Conservation (phyloP, 2,888 invertebrate species). For the Acholoe squamosa region DNA sequence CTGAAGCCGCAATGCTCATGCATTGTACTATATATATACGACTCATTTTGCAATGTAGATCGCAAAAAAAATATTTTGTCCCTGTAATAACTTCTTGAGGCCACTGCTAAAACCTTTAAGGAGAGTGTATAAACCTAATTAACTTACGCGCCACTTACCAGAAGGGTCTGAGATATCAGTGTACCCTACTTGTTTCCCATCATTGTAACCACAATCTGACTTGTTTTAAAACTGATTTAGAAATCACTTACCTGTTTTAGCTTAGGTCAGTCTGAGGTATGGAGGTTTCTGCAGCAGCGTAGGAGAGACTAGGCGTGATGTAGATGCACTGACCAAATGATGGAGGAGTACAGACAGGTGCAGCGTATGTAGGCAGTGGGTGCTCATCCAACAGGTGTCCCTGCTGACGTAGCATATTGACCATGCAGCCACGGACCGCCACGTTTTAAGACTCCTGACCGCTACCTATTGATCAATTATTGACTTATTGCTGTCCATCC, state of each 20-base stretch:
- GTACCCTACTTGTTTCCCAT: too few relatives aligned
- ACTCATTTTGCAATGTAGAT: too few relatives aligned
- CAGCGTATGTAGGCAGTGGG: background rate
- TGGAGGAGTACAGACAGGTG: background rate
- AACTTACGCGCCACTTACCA: too few relatives aligned
- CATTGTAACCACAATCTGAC: too few relatives aligned
- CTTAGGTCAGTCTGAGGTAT: background rate
- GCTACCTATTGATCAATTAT: background rate
- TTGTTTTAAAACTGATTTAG: too few relatives aligned
- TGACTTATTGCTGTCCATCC: background rate
- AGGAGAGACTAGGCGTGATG: background rate
- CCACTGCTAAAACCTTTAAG: too few relatives aligned
- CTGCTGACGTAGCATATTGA: background rate
- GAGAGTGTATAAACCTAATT: too few relatives aligned
- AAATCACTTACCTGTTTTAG: background rate
- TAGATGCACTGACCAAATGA: background rate
- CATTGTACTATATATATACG: too few relatives aligned
- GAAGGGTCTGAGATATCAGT: too few relatives aligned
- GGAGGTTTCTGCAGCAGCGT: background rate
- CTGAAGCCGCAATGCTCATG: too few relatives aligned
- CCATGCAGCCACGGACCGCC: background rate
- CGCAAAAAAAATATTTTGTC: too few relatives aligned
- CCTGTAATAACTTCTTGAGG: too few relatives aligned
- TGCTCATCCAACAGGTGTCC: conserved; percentile 8
- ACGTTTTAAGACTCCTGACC: background rate